Base-by-base conservation (phyloP, 2,797 vertebrate species). In the Microctenopoma stevenorrisi region DNA sequence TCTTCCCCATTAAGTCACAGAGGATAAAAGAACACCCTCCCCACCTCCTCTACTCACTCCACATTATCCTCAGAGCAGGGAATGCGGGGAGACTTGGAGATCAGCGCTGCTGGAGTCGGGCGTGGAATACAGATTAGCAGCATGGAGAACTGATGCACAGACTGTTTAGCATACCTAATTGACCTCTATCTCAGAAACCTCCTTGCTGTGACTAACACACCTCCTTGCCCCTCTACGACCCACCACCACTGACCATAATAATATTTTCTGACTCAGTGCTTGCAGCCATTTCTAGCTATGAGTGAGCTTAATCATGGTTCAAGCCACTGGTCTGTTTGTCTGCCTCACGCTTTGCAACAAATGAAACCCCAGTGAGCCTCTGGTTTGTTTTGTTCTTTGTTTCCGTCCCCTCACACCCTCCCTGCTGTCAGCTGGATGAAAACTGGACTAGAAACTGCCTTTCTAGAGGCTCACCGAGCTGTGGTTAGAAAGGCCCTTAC, bases 141-240 rank as follows among this genome's bases (percentile, higher is more conserved):
- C 37, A 9, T 37, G 46, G 64, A 76, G 80, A 79, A 69, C 70
- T 81, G 61, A 72, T 86, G 83, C 78, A 76, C 81, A 60, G 74
- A 68, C 88, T 89, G 37, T 85, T 92, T 90, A 82, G 71, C 83
- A 77, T 89, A 85, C 63, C 74, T 89, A 92, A 90, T 90, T 89
- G 87, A 91, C 88, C 88, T 87, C 83, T 70, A 78, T 69, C 82
- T 86, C 51, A 64, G 66, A 85, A 79, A 78, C 42, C 64, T 47
- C 47, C 52, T 48, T 26, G 46, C 83, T 71, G 68, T 68, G 72
- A 75, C 72, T 77, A 58, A 72, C 38, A 18, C 69, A 42, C 71
- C 56, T 38, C 47, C 53, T 54, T n/a, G 46, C 54, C 56, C 54
- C 15, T 0, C 59, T 35, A 15, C 43, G 49, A 13, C 22, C 3